These are phyloP conservation scores for Sandelia bainsii DNA, from an alignment of 2,797 vertebrate species.

Conservation along the genomic window DNA sequence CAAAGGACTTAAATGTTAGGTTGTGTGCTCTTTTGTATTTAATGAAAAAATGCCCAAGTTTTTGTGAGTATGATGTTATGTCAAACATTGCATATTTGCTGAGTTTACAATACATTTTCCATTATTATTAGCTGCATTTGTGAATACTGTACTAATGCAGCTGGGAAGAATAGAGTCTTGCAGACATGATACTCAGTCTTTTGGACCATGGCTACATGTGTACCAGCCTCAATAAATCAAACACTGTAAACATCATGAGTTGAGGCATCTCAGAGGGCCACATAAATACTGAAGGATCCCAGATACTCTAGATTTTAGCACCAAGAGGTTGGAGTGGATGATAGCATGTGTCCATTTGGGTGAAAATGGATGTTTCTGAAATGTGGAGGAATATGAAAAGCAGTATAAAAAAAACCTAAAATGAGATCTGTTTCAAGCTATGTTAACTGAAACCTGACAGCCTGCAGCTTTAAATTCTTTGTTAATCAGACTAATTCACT, in stretches of 20 bases:
- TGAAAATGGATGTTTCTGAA: constrained; percentile 25
- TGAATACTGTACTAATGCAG: neutral
- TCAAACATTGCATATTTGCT: neutral
- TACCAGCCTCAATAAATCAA: constrained; percentile 34
- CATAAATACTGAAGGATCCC: constrained; percentile 32
- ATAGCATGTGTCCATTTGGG: neutral
- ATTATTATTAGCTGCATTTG: neutral
- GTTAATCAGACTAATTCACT: constrained; percentile 43
- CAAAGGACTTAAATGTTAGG: neutral
- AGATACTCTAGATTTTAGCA: constrained; percentile 21
- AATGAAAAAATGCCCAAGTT: constrained; percentile 2
- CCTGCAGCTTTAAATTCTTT: constrained; percentile 29
- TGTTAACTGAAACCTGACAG: constrained; percentile 30
- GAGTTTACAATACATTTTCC: constrained; percentile 1
- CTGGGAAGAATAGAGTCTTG: constrained; percentile 1
- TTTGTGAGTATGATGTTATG: neutral
- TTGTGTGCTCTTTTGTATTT: neutral
- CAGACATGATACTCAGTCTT: constrained; percentile 26
- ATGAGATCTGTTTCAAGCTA: constrained; percentile 14
- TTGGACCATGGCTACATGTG: constrained; percentile 25
- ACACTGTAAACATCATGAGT: constrained; percentile 22
- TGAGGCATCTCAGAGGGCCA: constrained; percentile 20
- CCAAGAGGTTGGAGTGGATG: constrained; percentile 8
- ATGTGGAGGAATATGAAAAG: neutral
- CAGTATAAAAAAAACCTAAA: constrained; percentile 21